Conservation (phyloP, 64 coral and sea anemone genomes). For the Hydrozoanthus tunicans region DNA sequence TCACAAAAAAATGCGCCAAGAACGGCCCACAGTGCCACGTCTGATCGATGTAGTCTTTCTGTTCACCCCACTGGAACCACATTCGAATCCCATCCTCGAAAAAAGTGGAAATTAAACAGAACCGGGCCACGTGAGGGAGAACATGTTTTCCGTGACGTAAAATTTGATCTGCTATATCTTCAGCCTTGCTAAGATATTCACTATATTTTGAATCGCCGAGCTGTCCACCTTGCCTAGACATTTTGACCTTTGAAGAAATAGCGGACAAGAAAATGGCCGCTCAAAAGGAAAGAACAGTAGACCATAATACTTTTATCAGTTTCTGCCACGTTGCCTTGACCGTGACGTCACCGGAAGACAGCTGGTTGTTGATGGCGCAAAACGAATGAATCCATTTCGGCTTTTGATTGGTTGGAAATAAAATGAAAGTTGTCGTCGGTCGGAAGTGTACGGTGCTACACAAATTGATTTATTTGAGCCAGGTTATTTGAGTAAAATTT, state of each 20-base stretch:
- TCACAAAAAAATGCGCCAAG: conserved; percentile 80
- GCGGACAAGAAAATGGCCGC: conserved; percentile 58
- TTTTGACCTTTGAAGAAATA: conserved; percentile 38
- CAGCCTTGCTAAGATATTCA: conserved; percentile 92
- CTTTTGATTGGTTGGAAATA: neutral
- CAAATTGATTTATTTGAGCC: no score
- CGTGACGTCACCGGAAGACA: conserved; percentile 79
- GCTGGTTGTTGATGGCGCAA: neutral
- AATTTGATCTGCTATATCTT: conserved; percentile 97
- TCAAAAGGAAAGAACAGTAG: conserved; percentile 65
- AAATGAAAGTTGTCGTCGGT: neutral
- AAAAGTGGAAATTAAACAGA: conserved; percentile 98
- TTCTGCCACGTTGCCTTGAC: conserved; percentile 85
- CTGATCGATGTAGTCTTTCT: conserved; percentile 96
- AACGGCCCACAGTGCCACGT: conserved; percentile 94
- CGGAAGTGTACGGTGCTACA: no score
- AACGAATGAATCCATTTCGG: neutral
- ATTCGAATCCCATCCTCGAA: conserved; percentile 99
- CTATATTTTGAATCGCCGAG: conserved; percentile 77
- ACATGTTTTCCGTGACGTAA: conserved; percentile 93
- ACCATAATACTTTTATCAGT: conserved; percentile 84
- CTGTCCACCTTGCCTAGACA: conserved; percentile 57
- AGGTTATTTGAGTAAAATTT: no score
- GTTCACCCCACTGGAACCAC: conserved; percentile 99
- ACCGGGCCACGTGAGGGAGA: conserved; percentile 91